Evolutionary conservation across 2,797 vertebrate species (phyloP).

Genomic region (Cheirogaleus major): DNA sequence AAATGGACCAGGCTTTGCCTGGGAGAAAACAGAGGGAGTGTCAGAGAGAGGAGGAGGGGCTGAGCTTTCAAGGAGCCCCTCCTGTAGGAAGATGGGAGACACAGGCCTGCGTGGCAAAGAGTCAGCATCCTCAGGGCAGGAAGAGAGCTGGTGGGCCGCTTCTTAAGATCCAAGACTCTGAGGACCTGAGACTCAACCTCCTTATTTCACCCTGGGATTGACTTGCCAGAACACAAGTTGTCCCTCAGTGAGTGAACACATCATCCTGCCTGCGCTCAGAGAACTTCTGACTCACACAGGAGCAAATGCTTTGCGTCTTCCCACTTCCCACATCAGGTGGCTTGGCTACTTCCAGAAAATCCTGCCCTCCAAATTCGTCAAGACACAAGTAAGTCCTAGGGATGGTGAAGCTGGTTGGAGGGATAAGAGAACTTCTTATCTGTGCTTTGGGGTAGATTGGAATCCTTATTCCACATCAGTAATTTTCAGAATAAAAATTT

Average conservation of each 20-base stretch:
- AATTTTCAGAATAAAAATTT: not conserved
- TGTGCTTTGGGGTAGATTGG: not conserved
- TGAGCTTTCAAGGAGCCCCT: not conserved
- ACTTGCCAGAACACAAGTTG: not conserved
- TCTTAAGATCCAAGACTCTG: not conserved
- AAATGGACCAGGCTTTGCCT: not conserved
- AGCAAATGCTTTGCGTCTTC: not conserved
- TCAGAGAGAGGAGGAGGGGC: not conserved
- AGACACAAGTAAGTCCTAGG: not conserved
- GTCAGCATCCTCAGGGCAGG: not conserved
- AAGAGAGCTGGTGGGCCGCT: not conserved
- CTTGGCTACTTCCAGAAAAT: not conserved
- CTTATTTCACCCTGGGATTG: not conserved
- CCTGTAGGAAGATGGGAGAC: not conserved
- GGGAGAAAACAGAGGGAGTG: not conserved
- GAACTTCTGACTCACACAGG: not conserved
- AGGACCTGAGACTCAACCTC: not conserved
- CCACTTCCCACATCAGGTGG: not conserved
- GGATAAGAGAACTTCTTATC: not conserved
- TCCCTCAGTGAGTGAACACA: not conserved
- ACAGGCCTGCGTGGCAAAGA: not conserved
- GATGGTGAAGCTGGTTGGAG: not conserved
- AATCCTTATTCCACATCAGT: not conserved
- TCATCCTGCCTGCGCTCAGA: not conserved
- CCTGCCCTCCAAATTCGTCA: not conserved